Percentiles rank a stretch among this genome's conserved stretches.
These are phyloP conservation scores for Vulpes ferrilata DNA, from an alignment of 2,113 vertebrate species.

Conservation along the genomic window DNA sequence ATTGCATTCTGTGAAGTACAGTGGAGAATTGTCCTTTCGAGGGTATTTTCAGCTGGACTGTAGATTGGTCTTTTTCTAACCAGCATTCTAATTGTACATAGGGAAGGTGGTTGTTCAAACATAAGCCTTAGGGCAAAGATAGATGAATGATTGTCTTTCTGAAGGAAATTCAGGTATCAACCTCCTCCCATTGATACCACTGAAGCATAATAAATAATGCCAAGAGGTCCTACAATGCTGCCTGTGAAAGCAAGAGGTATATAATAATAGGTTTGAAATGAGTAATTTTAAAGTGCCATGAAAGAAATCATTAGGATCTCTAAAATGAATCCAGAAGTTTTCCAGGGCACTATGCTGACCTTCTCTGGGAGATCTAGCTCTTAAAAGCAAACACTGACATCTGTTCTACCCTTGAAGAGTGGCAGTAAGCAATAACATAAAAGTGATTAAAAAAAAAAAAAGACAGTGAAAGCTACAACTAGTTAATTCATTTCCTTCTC, in stretches of 20 bases:
- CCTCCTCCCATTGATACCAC: neutral
- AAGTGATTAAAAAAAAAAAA: neutral
- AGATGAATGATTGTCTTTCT: conserved; percentile 33
- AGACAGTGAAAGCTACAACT: neutral
- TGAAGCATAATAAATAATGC: conserved; percentile 21
- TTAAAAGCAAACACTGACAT: conserved; percentile 1
- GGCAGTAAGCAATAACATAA: neutral
- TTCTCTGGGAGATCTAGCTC: conserved; percentile 10
- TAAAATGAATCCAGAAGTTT: conserved; percentile 34
- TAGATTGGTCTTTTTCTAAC: neutral
- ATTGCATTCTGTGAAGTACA: neutral
- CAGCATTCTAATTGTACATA: neutral
- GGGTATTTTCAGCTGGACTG: neutral
- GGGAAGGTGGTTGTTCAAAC: neutral
- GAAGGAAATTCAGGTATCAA: neutral
- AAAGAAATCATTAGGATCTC: neutral
- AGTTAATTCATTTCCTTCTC: neutral
- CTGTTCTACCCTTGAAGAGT: neutral
- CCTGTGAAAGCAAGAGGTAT: neutral
- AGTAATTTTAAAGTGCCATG: conserved; percentile 10
- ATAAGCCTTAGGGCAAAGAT: conserved; percentile 40
- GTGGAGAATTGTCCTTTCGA: neutral
- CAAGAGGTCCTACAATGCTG: neutral
- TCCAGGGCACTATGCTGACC: neutral
- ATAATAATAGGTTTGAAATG: neutral